These are phyloP conservation scores for Pomacea maculata DNA, from an alignment of 1,140 invertebrate species.

Conservation along the genomic window DNA sequence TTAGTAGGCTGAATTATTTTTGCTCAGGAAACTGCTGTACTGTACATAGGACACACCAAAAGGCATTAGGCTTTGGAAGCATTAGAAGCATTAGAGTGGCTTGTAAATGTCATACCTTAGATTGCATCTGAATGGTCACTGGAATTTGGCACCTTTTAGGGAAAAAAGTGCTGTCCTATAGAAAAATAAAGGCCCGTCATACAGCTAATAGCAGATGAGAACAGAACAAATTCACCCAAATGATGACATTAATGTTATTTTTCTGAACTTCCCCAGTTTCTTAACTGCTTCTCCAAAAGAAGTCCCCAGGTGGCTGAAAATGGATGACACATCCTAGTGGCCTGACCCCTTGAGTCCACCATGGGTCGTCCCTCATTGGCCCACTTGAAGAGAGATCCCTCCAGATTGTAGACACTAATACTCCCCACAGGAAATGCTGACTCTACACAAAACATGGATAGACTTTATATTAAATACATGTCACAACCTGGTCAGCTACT, in stretches of 20 bases:
- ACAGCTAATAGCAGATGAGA: no score
- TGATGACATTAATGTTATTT: not conserved
- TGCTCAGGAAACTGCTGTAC: no score
- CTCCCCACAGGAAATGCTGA: conserved; percentile 1
- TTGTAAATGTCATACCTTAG: no score
- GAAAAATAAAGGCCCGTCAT: no score
- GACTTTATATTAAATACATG: not conserved
- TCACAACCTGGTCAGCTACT: not conserved
- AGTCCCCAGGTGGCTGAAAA: conserved; percentile 53
- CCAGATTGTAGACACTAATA: conserved; percentile 46
- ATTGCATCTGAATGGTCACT: no score
- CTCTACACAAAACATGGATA: not conserved
- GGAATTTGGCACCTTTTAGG: no score
- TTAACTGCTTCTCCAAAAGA: conserved; percentile 43
- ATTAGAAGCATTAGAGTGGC: no score
- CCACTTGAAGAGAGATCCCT: conserved; percentile 61
- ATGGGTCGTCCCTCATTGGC: conserved; percentile 56
- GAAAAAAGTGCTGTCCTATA: no score
- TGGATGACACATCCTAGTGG: conserved; percentile 52
- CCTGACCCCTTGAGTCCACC: conserved; percentile 39
- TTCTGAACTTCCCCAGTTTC: conserved; percentile 21
- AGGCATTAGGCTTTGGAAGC: no score
- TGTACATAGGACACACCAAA: no score
- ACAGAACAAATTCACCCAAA: no score
- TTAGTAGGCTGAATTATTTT: no score